phyloP scores from a whole-genome alignment of 2,888 invertebrate species.

The Harpalus rufipes region DNA sequence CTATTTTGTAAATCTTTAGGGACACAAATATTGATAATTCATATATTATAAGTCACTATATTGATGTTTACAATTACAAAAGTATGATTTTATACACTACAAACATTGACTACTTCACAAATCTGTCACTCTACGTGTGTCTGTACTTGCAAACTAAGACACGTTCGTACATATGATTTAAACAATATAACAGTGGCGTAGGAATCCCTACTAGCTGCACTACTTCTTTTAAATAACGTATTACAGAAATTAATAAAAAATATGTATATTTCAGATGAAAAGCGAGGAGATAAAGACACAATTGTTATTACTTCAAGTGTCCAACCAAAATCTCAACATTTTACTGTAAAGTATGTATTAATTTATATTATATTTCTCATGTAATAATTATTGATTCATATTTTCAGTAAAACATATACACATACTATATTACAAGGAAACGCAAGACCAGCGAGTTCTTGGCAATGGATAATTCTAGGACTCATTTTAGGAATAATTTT shows the following conservation, averaged over 20 bases:
- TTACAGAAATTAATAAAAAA: not conserved
- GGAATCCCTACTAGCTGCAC: too few relatives aligned
- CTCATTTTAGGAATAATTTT: slow-evolving; percentile 74
- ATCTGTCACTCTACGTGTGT: too few relatives aligned
- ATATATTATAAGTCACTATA: too few relatives aligned
- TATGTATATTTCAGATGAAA: slow-evolving; percentile 70
- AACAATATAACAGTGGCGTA: too few relatives aligned
- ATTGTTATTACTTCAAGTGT: slow-evolving; percentile 69
- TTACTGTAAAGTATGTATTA: slow-evolving; percentile 54
- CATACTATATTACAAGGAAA: slow-evolving; percentile 53
- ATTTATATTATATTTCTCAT: slow-evolving; percentile 10
- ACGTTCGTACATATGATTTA: too few relatives aligned
- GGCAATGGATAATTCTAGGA: slow-evolving; percentile 56
- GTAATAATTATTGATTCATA: slow-evolving; percentile 12
- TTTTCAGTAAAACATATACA: slow-evolving; percentile 60
- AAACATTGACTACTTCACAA: too few relatives aligned
- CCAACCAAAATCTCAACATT: slow-evolving; percentile 51
- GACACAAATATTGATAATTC: too few relatives aligned
- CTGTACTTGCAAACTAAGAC: too few relatives aligned
- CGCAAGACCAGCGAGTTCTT: slow-evolving; percentile 32
- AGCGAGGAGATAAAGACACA: slow-evolving; percentile 75
- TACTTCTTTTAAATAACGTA: not conserved
- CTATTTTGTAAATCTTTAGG: too few relatives aligned
- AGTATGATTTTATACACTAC: too few relatives aligned
- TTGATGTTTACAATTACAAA: too few relatives aligned